Base-by-base conservation (phyloP, 2,888 invertebrate species). In the Spilarctia lutea region DNA sequence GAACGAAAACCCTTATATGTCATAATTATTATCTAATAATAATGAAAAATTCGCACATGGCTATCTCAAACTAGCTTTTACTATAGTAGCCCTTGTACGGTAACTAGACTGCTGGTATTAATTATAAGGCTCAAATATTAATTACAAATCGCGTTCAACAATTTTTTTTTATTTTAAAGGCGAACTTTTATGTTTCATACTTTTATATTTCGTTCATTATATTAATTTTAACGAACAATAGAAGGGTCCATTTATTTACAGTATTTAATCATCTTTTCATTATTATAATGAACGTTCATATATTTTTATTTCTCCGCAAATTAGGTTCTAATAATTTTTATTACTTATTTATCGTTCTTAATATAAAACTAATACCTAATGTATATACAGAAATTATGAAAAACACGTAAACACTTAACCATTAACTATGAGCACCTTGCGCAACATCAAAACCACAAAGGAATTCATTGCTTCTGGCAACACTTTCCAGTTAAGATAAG, bases 381-480 rank as follows among this genome's bases (percentile, higher is more conserved):
- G 2, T 56, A 24, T n/a, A n/a, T 4, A 27, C 4, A 13, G 16
- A 63, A 18, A 63, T 30, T 63, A 60, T 63, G 60, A 24, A 68
- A 48, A 73, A 68, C 68, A n/a, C 42, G 24, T 45, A 30, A 20
- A 16, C 52, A 33, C 27, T 30, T 60, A 60, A 63, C 27, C 18
- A 63, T 63, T 30, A 30, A 18, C 30, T 63, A 30, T 30, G 6
- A 63, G 30, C 63, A 27, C 33, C 65, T 65, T 68, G 35, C n/a
- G 63, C 66, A 68, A 73, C 30, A 60, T 60, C 33, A 48, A 63
- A 65, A 65, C 45, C 35, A 56, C 30, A 35, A 63, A 63, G 30
- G 13, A 65, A 67, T 73, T 67, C 30, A 68, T 60, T 42, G 56
- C 60, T 52, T 68, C 67, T 68, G 27, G 60, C 68, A 68, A 72